Conservation (phyloP, 2,888 invertebrate species). For the Salticus scenicus region DNA sequence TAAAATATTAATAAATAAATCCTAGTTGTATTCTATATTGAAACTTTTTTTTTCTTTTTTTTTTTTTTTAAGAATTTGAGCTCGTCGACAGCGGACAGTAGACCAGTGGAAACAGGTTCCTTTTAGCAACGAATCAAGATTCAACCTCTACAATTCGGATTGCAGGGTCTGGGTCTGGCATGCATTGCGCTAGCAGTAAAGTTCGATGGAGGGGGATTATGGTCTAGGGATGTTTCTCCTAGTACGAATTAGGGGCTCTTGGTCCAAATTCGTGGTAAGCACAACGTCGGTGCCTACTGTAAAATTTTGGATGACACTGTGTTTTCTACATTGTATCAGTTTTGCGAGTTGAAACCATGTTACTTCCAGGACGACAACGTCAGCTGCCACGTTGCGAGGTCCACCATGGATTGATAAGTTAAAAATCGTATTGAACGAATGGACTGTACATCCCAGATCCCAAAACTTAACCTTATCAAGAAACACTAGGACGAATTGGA, state of each 20-base stretch:
- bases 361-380: too few relatives aligned
- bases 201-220: neutral
- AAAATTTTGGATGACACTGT: neutral
- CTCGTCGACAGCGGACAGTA: neutral
- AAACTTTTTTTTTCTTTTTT: too few relatives aligned
- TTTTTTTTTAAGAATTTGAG: too few relatives aligned
- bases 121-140: neutral
- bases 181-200: neutral
- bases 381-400: too few relatives aligned
- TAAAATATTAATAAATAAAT: too few relatives aligned
- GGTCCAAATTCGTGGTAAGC: neutral
- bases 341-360: too few relatives aligned
- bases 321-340: neutral
- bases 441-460: neutral
- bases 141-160: neutral
- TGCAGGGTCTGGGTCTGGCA: neutral
- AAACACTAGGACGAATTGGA: conserved; percentile 2
- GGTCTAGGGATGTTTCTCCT: neutral
- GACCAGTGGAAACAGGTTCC: neutral
- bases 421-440: too few relatives aligned
- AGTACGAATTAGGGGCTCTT: neutral
- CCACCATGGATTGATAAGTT: too few relatives aligned
- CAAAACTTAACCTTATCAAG: neutral
- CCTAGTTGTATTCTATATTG: too few relatives aligned
- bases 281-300: neutral